phyloP scores from a whole-genome alignment of 2,797 vertebrate species.

The Vireo griseus region DNA sequence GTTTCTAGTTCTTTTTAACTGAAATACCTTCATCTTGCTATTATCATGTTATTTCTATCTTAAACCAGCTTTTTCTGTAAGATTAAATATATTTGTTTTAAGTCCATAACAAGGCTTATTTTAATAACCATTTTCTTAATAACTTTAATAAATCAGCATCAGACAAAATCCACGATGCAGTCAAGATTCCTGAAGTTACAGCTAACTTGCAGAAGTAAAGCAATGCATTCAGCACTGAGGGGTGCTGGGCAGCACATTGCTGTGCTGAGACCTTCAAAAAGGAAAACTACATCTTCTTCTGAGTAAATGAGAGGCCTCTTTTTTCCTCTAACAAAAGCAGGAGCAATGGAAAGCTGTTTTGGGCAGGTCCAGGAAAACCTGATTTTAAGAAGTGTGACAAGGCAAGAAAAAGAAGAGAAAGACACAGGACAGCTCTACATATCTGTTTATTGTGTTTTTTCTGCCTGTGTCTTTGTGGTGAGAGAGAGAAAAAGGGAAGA shows the following conservation, averaged over 20 bases:
- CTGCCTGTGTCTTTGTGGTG: neutral
- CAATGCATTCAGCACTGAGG: neutral
- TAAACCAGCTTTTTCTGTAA: neutral
- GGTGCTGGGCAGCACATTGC: neutral
- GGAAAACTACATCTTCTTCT: neutral
- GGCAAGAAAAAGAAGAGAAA: neutral
- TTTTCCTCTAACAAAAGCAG: neutral
- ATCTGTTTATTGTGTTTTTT: neutral
- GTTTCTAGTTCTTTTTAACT: conserved; percentile 53
- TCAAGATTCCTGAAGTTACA: neutral
- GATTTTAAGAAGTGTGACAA: neutral
- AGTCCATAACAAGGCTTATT: neutral
- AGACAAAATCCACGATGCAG: neutral
- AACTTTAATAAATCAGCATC: neutral
- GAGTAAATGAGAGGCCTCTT: neutral
- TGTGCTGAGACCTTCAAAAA: neutral
- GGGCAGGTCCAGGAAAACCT: neutral
- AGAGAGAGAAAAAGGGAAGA: neutral
- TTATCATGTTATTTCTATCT: neutral
- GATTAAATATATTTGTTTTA: neutral
- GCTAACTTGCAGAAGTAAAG: neutral
- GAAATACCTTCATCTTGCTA: conserved; percentile 40
- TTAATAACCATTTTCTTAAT: neutral
- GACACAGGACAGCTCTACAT: neutral
- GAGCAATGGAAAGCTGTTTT: neutral